Base-by-base conservation (phyloP, 2,888 invertebrate species). In the Alloplasta piceator region DNA sequence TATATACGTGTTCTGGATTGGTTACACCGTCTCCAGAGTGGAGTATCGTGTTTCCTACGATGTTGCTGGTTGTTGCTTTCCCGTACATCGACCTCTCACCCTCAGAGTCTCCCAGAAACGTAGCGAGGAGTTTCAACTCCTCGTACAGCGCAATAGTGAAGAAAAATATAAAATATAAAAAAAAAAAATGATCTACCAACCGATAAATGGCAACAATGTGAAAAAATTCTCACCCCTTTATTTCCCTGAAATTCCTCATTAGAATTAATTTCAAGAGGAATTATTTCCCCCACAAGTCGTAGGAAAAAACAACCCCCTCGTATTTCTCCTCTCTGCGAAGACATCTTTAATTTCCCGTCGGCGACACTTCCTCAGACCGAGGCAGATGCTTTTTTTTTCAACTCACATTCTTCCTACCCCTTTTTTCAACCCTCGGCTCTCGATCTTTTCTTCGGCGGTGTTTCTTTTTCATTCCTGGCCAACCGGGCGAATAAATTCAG, bases 1-100 rank as follows among this genome's bases (percentile, higher is more conserved):
- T 48, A 16, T 41, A 12, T 66, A 9, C n/a, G 14, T n/a, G 16
- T 68, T 64, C 55, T 78, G 83, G 71, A 67, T 74, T 60, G 78
- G 83, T 84, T 84, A 86, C 82, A 82, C 83, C 84, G 83, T 72
- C 82, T 46, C 80, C 64, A 82, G 84, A 85, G 86, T 85, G 84
- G 82, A 80, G 81, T 86, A 85, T 87, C 84, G 74, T 84, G 82
- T 87, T 87, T 85, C 84, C 78, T 79, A 80, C 72, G 87, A 70
- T 63, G 76, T 76, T 70, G 76, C 70, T 74, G 70, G 87, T 77
- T 63, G 76, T 76, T 70, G 76, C 70, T 74, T 80, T 66, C 73
- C 58, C 80, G 82, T 77, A 61, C 79, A 80, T 63, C 77, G 77
- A 77, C 82, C 76, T 79, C 66, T 80, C 75, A 71, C 61, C 82